Percentiles rank a stretch among this genome's conserved stretches.
phyloP scores from a whole-genome alignment of 2,113 vertebrate species.

The Tricholaema leucomelas region DNA sequence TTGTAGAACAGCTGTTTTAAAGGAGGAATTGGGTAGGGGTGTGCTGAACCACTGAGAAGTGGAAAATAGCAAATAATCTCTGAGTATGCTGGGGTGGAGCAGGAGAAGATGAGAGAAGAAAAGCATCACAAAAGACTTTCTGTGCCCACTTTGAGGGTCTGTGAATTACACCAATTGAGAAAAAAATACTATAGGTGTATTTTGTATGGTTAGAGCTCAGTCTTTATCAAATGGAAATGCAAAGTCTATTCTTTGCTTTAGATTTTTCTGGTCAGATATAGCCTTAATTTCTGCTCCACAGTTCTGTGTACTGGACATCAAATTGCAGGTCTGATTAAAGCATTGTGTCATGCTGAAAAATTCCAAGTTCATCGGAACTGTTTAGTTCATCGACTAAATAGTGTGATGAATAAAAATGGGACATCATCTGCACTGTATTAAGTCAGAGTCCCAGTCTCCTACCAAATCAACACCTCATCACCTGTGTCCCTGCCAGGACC shows the following conservation, averaged over 20 bases:
- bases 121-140: background rate
- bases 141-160: background rate
- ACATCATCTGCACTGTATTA: background rate
- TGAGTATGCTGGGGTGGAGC: background rate
- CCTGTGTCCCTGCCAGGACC: background rate
- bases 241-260: background rate
- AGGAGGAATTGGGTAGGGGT: background rate
- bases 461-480: background rate
- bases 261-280: background rate
- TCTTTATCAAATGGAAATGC: background rate
- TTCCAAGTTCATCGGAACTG: background rate
- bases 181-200: background rate
- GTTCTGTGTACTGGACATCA: background rate
- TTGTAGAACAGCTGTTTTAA: background rate
- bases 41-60: background rate
- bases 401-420: background rate
- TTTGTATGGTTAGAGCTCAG: background rate
- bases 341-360: background rate
- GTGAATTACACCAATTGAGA: background rate
- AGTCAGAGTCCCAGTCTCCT: background rate
- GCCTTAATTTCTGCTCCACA: constrained; percentile 22
- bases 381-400: background rate
- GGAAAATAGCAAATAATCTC: background rate
- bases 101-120: background rate
- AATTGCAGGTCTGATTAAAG: background rate